These are phyloP conservation scores for Cephus runcator DNA, from an alignment of 2,888 invertebrate genomes.

Conservation along the genomic window DNA sequence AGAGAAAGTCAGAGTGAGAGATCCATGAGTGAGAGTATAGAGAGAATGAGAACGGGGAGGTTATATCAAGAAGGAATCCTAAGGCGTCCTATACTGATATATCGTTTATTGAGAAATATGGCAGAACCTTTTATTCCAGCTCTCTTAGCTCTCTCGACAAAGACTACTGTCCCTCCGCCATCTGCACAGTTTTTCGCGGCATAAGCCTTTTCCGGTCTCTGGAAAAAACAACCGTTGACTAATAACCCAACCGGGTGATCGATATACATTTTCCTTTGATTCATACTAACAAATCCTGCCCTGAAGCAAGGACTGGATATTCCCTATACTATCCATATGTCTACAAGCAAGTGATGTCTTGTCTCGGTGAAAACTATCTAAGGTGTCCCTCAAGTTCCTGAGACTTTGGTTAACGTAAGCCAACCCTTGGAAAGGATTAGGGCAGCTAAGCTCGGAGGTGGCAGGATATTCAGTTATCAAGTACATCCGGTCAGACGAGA, in stretches of 20 bases:
- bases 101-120: constrained; percentile 66
- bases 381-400: constrained; percentile 11
- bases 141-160: constrained; percentile 39
- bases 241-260: not conserved
- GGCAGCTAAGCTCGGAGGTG: constrained; percentile 42
- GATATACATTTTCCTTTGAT: not conserved
- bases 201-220: constrained; percentile 5
- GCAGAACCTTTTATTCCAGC: constrained; percentile 40
- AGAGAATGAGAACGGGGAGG: constrained; percentile 29
- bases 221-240: not conserved
- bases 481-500: constrained; percentile 58
- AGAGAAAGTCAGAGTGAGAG: constrained; percentile 29
- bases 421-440: constrained; percentile 55
- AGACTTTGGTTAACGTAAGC: constrained; percentile 22
- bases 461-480: constrained; percentile 50
- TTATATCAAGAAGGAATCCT: constrained; percentile 12
- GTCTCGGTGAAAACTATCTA: not conserved
- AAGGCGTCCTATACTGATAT: constrained; percentile 56
- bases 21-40: constrained; percentile 40
- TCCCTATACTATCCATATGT: not conserved
- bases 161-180: constrained; percentile 52
- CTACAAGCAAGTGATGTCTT: not conserved
- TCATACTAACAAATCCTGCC: not conserved
- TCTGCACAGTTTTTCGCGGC: constrained; percentile 25
- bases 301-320: not conserved